Evolutionary conservation across 64 coral and sea anemone genomes (phyloP), one percentile per base, ranked within the genome.

Genomic region (Cladopsammia gracilis): DNA sequence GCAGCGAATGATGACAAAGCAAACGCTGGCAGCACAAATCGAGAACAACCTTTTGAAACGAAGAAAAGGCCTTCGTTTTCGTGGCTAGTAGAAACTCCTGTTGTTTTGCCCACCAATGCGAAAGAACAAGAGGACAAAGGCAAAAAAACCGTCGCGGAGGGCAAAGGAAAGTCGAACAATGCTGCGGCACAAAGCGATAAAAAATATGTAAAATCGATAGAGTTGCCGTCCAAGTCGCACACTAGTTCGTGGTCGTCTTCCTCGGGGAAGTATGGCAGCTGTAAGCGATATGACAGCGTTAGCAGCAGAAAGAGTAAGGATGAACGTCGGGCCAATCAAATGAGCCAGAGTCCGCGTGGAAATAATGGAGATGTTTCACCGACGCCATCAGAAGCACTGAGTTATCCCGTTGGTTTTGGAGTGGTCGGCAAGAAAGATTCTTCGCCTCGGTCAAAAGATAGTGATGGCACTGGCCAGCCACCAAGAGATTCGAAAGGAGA

Each of bases 31-130:
- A 69, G 22, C n/a, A 25, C 22, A 8, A 76, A 3, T 6, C 73
- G 8, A 52, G 73, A 53, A n/a, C 19, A 53, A 11, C 18, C 47
- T 46, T 6, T 7, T 16, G 73, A n/a, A n/a, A 19, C 46, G 5
- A 76, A 53, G 20, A n/a, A 18, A 22, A 20, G 9, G 1, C 45
- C 16, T 16, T 76, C 73, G 8, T 76, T 76, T 53, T 76, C 73
- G 18, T 76, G 73, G 73, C 18, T 76, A 46, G 73, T 15, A 76
- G 14, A 44, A 76, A 51, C 73, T n/a, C 73, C 73, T 18, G 73
- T 76, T 51, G 73, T 7, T 18, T 76, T 7, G 7, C 43, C n/a
- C 22, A 11, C 77, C 0, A 9, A 16, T 25, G 10, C 54, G 25
- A 62, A 80, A 34, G 23, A 80, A 43, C 14, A 19, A 10, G 57